Evolutionary conservation across 1,140 invertebrate species (phyloP).

Genomic region (Centruroides sculpturatus): DNA sequence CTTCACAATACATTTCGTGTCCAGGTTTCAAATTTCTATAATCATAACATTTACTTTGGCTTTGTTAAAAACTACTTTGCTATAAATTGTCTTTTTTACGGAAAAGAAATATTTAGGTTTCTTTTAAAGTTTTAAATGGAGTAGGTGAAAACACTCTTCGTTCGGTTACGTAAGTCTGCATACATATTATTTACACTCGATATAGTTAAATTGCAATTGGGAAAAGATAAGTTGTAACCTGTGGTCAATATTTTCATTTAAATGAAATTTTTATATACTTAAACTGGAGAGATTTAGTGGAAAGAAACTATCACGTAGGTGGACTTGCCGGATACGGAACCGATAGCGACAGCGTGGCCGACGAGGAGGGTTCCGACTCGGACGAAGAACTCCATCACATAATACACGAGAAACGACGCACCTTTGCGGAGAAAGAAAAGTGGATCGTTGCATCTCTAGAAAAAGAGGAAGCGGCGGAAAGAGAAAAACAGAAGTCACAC

Average conservation of each 20-base stretch:
- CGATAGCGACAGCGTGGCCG: constrained; percentile 34
- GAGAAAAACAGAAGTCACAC: neutral
- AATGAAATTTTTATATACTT: neutral
- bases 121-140: too few species aligned
- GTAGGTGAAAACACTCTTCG: too few species aligned
- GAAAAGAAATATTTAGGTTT: too few species aligned
- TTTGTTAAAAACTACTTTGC: too few species aligned
- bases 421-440: constrained; percentile 38
- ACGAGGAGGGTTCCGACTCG: constrained; percentile 32
- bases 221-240: neutral
- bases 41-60: too few species aligned
- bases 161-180: too few species aligned
- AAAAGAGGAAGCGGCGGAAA: constrained; percentile 26
- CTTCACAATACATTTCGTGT: too few species aligned
- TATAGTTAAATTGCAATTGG: neutral
- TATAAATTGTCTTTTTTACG: too few species aligned
- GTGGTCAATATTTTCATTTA: neutral
- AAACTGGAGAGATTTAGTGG: neutral
- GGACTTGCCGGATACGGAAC: constrained; percentile 16
- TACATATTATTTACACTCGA: too few species aligned
- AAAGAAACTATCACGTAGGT: constrained; percentile 1
- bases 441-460: constrained; percentile 36
- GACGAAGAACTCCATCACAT: constrained; percentile 36
- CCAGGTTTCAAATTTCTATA: too few species aligned
- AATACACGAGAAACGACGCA: constrained; percentile 32